Base-by-base conservation (phyloP, 2,797 vertebrate genomes). In the Muscicapa striata region DNA sequence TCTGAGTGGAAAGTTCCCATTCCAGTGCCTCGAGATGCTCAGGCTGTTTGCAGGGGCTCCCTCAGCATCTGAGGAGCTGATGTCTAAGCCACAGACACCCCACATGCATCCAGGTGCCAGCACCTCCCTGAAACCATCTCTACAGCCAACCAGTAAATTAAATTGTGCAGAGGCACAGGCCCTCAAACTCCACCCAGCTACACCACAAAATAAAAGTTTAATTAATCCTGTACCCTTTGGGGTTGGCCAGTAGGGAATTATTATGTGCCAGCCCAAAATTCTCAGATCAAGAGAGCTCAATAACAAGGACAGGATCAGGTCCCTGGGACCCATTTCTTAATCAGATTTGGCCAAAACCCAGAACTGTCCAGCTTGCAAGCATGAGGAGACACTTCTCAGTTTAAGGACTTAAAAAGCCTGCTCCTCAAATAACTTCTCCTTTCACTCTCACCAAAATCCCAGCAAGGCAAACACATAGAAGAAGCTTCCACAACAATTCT, bases 1-100 rank as follows among this genome's bases (percentile, higher is more conserved):
- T 88, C 97, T 88, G 75, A 0, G 13, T 85, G 89, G 81, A 87
- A 96, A 95, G 67, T 79, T 87, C 89, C 77, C 58, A 48, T 90
- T 83, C 77, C 15, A 4, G 27, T 27, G 55, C 68, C 72, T 67
- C 55, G 46, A 13, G 69, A 49, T 66, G 45, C 77, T 79, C 38
- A 38, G 86, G 51, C 86, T 92, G 94, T 85, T 92, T 86, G 67
- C 80, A 89, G 77, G 16, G 18, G 43, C 66, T 76, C 72, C 79
- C 61, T 62, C 78, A n/a, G 78, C 43, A 48, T n/a, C 51, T 27
- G 22, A 89, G 67, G 46, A 73, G 40, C 23, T n/a, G 29, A 57
- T 4, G 13, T 6, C 61, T 36, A 41, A 63, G 26, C 26, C 34
- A 16, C 0, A 17, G 49, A 41, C 22, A 7, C 29, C n/a, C 34